A percentile compares a stretch with the other conserved stretches of the same genome.
Conservation (phyloP, 2,113 vertebrate species). For the Nematolebias whitei region DNA sequence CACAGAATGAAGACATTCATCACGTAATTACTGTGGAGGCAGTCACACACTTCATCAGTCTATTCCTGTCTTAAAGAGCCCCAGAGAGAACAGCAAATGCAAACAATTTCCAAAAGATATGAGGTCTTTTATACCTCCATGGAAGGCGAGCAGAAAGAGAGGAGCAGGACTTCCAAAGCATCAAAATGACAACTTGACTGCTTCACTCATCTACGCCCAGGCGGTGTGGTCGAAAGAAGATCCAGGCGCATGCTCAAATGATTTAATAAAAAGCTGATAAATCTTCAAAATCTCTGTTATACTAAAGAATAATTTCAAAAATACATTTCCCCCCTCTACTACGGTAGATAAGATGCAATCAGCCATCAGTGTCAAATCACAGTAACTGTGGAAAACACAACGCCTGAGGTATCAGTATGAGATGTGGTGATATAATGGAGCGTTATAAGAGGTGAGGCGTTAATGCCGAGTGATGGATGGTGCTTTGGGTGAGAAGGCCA, state of each 20-base stretch:
- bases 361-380: slow-evolving; percentile 34
- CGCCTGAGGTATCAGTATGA: slow-evolving; percentile 25
- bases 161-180: slow-evolving; percentile 33
- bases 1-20: slow-evolving; percentile 73
- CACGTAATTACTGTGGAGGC: slow-evolving; percentile 74
- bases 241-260: slow-evolving; percentile 21
- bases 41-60: slow-evolving; percentile 70
- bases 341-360: slow-evolving; percentile 36
- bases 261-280: slow-evolving; percentile 40
- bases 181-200: slow-evolving; percentile 47
- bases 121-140: slow-evolving; percentile 44
- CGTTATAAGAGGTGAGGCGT: slow-evolving; percentile 56
- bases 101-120: slow-evolving; percentile 51
- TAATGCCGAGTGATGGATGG: slow-evolving; percentile 60
- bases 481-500: slow-evolving; percentile 32
- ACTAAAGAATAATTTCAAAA: slow-evolving; percentile 25
- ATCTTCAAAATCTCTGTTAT: slow-evolving; percentile 30
- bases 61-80: slow-evolving; percentile 69
- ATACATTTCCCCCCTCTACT: slow-evolving; percentile 25
- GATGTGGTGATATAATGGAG: slow-evolving; percentile 50
- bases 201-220: slow-evolving; percentile 20
- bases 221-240: slow-evolving; percentile 14
- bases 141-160: slow-evolving; percentile 35
- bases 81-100: slow-evolving; percentile 50
- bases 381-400: slow-evolving; percentile 38